Conservation (phyloP, 2,888 invertebrate genomes). For the Amblyteles armatorius region DNA sequence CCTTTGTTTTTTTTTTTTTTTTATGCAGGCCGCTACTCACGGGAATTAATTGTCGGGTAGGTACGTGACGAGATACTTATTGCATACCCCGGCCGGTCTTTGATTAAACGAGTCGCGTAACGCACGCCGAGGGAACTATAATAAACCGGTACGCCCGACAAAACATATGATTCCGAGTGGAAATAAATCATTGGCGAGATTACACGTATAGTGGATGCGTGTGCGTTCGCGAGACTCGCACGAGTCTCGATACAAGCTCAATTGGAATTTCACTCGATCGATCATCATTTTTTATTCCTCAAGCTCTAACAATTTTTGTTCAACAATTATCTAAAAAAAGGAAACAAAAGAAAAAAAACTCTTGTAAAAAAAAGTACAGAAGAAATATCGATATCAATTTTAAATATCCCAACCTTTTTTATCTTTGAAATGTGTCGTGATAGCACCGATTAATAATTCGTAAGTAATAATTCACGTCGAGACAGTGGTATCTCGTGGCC, state of each 20-base stretch:
- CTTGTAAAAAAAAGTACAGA: not conserved
- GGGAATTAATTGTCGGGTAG: slow-evolving; percentile 24
- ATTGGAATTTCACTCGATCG: slow-evolving; percentile 7
- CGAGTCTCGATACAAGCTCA: slow-evolving; percentile 5
- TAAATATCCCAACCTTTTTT: not conserved
- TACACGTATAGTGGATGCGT: slow-evolving; percentile 1
- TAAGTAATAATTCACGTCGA: not conserved
- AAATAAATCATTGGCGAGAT: slow-evolving; percentile 25
- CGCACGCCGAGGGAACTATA: slow-evolving; percentile 21
- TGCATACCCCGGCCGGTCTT: not conserved
- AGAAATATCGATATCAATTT: not conserved
- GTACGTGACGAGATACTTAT: slow-evolving; percentile 30
- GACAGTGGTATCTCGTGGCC: not conserved
- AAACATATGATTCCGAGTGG: slow-evolving; percentile 30
- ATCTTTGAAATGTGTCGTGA: not conserved
- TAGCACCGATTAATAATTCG: not conserved
- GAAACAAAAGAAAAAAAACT: not conserved
- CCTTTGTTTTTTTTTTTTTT: not conserved
- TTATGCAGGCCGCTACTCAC: not conserved
- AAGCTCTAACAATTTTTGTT: not conserved
- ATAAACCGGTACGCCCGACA: slow-evolving; percentile 15
- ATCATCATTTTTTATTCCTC: not conserved
- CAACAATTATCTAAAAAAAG: not conserved
- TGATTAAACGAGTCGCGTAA: slow-evolving; percentile 27
- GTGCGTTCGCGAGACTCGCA: not conserved